A percentile compares a stretch with the other conserved stretches of the same genome.
These are phyloP conservation scores for Enteromius argenteus DNA, from an alignment of 2,797 vertebrate genomes.

Conservation along the genomic window DNA sequence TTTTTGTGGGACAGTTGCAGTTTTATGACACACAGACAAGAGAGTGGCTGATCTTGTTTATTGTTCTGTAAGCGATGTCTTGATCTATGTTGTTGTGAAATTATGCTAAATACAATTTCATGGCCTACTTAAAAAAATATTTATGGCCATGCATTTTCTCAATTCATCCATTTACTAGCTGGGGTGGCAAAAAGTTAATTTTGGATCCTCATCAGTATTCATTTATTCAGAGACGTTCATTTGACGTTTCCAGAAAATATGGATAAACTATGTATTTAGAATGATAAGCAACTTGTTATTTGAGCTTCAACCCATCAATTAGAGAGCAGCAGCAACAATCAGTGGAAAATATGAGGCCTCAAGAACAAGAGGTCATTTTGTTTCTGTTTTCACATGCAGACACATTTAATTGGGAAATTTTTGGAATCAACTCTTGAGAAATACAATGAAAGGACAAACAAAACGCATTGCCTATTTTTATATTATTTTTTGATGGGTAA, in stretches of 20 bases:
- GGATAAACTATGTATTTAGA: constrained; percentile 18
- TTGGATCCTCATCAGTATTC: constrained; percentile 12
- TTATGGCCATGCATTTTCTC: constrained; percentile 1
- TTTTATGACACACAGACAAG: neutral
- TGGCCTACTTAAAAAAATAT: neutral
- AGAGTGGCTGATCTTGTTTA: neutral
- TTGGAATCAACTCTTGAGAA: constrained; percentile 4
- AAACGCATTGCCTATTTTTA: constrained; percentile 29
- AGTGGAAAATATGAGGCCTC: constrained; percentile 63
- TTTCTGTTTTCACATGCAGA: constrained; percentile 29
- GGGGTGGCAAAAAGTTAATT: neutral
- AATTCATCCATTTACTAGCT: neutral
- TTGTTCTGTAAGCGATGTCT: neutral
- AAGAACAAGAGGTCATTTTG: constrained; percentile 63
- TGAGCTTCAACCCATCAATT: constrained; percentile 34
- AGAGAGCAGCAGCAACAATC: constrained; percentile 60
- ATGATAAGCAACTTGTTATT: constrained; percentile 45
- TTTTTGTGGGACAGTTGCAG: neutral
- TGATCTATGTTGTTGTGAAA: neutral
- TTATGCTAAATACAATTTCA: neutral
- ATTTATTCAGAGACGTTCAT: constrained; percentile 29
- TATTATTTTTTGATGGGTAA: neutral
- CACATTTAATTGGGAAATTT: neutral
- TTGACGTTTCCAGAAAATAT: constrained; percentile 25
- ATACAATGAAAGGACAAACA: neutral